Percentiles rank a stretch among this genome's conserved stretches.
Conservation (phyloP, 2,797 vertebrate genomes). For the Steatocranus sp. region DNA sequence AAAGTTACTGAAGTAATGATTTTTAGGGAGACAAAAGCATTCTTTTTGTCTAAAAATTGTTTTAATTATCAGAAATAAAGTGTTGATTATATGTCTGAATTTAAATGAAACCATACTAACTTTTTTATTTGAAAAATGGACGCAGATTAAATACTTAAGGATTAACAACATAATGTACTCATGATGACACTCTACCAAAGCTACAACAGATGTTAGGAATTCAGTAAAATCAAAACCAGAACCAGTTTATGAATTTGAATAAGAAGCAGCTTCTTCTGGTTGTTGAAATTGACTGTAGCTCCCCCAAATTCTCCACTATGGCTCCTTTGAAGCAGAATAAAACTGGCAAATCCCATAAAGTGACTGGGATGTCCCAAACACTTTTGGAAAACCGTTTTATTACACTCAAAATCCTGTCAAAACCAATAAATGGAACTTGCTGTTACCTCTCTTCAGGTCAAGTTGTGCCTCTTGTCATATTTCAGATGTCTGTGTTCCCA, state of each 20-base stretch:
- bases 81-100: neutral
- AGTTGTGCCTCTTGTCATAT: neutral
- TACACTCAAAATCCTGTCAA: neutral
- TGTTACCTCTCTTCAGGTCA: neutral
- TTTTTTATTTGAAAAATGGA: neutral
- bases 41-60: neutral
- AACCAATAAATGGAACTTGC: neutral
- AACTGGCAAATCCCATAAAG: neutral
- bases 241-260: neutral
- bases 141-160: neutral
- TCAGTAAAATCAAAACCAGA: neutral
- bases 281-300: neutral
- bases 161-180: neutral
- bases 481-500: neutral
- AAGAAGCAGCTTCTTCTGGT: neutral
- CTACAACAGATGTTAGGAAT: neutral
- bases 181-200: neutral
- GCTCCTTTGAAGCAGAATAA: neutral
- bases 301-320: neutral
- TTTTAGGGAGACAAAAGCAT: neutral
- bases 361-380: neutral
- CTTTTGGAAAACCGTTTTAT: neutral
- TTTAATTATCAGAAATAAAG: neutral
- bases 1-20: neutral
- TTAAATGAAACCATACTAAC: neutral